Evolutionary conservation across 2,113 vertebrate species (phyloP).

Genomic region (Hemiprocne comata): DNA sequence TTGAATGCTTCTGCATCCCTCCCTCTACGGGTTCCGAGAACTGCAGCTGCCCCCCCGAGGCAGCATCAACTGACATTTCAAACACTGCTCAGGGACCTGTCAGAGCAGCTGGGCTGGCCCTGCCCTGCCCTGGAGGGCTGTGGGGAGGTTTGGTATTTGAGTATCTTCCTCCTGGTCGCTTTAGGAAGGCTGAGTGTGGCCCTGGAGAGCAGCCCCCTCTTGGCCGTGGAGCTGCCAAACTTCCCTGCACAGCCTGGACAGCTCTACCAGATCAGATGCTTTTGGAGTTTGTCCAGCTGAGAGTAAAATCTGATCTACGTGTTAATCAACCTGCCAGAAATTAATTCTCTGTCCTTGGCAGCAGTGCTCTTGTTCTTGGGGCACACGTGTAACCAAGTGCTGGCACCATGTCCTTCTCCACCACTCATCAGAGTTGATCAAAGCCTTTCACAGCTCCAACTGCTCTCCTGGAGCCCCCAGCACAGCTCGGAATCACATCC

Average conservation of each 20-base stretch:
- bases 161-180: not conserved
- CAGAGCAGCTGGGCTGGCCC: not conserved
- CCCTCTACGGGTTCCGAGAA: not conserved
- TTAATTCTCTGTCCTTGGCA: not conserved
- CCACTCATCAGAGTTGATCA: not conserved
- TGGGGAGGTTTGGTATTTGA: not conserved
- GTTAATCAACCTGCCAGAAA: not conserved
- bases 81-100: not conserved
- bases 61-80: not conserved
- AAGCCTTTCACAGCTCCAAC: not conserved
- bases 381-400: rapidly evolving
- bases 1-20: not conserved
- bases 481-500: not conserved
- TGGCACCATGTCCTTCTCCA: not conserved
- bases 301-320: not conserved
- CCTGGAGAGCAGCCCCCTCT: not conserved
- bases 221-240: not conserved
- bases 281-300: not conserved
- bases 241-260: not conserved
- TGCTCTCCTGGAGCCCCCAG: not conserved
- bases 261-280: not conserved
- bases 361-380: not conserved
- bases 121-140: not conserved
- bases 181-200: not conserved
- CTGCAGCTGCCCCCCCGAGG: not conserved